Conservation (phyloP, 2,888 invertebrate species). For the Graphium colonna region DNA sequence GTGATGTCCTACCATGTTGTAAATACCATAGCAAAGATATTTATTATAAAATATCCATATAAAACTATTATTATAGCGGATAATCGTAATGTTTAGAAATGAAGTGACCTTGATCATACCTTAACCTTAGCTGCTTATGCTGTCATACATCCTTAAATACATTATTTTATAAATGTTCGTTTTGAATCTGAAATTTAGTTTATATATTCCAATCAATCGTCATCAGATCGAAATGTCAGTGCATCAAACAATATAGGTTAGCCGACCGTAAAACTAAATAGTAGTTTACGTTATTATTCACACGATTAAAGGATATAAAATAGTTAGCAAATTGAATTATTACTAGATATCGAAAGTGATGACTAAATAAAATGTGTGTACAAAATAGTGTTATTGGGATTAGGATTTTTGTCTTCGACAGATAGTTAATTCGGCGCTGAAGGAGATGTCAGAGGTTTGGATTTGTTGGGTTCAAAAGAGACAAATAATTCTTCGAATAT, state of each 20-base stretch:
- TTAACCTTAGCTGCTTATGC: constrained; percentile 71
- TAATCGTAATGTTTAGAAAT: constrained; percentile 69
- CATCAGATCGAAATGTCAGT: neutral
- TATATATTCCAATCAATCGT: neutral
- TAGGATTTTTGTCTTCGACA: constrained; percentile 55
- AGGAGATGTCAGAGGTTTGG: constrained; percentile 43
- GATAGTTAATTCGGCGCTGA: constrained; percentile 43
- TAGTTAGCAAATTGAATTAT: constrained; percentile 29
- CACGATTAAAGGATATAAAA: neutral
- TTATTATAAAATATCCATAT: constrained; percentile 20
- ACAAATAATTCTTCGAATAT: neutral
- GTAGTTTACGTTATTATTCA: constrained; percentile 4
- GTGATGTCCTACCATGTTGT: constrained; percentile 62
- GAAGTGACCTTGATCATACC: constrained; percentile 77
- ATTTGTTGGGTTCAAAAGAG: constrained; percentile 29
- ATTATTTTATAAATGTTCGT: neutral
- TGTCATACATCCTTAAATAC: constrained; percentile 41
- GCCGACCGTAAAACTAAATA: neutral
- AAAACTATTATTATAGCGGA: constrained; percentile 60
- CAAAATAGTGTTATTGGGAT: constrained; percentile 59
- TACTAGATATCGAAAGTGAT: constrained; percentile 41
- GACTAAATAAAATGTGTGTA: constrained; percentile 53
- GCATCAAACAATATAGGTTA: neutral
- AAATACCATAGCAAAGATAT: constrained; percentile 43
- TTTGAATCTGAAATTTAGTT: constrained; percentile 9